Base-by-base conservation (phyloP, 1,140 invertebrate species). In the Drosophila chauvacae region DNA sequence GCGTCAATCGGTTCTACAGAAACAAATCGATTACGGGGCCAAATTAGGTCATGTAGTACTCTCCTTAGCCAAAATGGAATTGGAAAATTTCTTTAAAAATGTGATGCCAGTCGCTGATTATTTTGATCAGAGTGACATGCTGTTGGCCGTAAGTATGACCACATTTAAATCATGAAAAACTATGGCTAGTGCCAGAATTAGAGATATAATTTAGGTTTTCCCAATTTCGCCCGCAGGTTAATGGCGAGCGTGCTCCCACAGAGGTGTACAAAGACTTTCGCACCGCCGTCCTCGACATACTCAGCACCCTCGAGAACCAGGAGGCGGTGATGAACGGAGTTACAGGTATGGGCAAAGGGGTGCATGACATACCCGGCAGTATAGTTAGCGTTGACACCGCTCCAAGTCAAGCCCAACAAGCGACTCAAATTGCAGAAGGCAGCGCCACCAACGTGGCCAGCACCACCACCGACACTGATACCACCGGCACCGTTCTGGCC, bases 61-160 rank as follows among this genome's bases (percentile, higher is more conserved):
- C 51, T 96, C 96, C 64, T 93, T 97, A 66, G 97, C 97, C 30
- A 94, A 95, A 91, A 97, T 97, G 96, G 97, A 98, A 93, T 94
- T 98, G 10, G 95, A 95, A 82, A 97, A 97, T 94, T 98, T 97
- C 94, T 97, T 96, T 86, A 96, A 95, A 91, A 96, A 96, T 90
- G 97, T 97, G 23, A 96, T 97, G 94, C 97, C 97, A 0, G 97
- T 98, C 7, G 96, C 96, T 0, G 97, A 98, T 90, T 97, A 97
- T 92, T 97, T 97, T 91, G 97, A 97, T 92, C 96, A 97, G 92
- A 96, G 95, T 87, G 96, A 96, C 83, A 96, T 97, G 94, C 94
- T 98, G 18, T 93, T 96, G 72, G 95, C 96, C 93, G 97, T 97
- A 93, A 96, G 94, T 94, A 60, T 35, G 18, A 20, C n/a, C 13